These are phyloP conservation scores for Hedya salicella DNA, from an alignment of 2,888 invertebrate species.

Conservation along the genomic window DNA sequence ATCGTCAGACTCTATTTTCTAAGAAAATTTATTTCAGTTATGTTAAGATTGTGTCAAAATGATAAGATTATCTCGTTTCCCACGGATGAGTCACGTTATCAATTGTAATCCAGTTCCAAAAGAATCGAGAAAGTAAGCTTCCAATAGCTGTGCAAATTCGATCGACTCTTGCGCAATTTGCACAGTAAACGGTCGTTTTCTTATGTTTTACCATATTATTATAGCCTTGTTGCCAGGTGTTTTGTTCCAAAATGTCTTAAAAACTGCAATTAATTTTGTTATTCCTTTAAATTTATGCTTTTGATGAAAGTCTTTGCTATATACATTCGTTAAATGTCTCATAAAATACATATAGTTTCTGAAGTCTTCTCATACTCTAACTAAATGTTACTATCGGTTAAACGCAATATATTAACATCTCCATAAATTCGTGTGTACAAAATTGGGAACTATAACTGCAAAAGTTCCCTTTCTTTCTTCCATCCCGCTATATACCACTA, in stretches of 20 bases:
- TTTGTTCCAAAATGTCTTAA: not conserved
- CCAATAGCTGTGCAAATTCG: conserved; percentile 28
- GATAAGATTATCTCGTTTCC: conserved; percentile 13
- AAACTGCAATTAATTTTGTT: not conserved
- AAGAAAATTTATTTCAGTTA: not conserved
- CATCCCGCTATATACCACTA: too few relatives aligned
- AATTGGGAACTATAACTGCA: too few relatives aligned
- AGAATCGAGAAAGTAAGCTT: conserved; percentile 32
- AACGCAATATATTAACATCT: too few relatives aligned
- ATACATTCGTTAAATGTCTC: too few relatives aligned
- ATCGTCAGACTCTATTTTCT: not conserved
- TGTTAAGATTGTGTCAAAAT: conserved; percentile 12
- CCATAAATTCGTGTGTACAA: too few relatives aligned
- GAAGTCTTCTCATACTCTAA: too few relatives aligned
- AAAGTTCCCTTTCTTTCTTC: too few relatives aligned
- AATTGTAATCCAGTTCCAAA: conserved; percentile 25
- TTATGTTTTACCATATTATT: conserved; percentile 7
- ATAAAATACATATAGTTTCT: not conserved
- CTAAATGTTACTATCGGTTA: too few relatives aligned
- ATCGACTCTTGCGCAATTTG: conserved; percentile 24
- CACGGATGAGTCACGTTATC: conserved; percentile 25
- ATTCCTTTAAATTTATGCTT: not conserved
- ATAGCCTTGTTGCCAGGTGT: not conserved
- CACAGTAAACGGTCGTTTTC: conserved; percentile 19
- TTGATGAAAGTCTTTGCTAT: not conserved